A percentile compares a stretch with the other conserved stretches of the same genome.
phyloP scores from a whole-genome alignment of 1,140 invertebrate species.

The Bombus cullumanus region DNA sequence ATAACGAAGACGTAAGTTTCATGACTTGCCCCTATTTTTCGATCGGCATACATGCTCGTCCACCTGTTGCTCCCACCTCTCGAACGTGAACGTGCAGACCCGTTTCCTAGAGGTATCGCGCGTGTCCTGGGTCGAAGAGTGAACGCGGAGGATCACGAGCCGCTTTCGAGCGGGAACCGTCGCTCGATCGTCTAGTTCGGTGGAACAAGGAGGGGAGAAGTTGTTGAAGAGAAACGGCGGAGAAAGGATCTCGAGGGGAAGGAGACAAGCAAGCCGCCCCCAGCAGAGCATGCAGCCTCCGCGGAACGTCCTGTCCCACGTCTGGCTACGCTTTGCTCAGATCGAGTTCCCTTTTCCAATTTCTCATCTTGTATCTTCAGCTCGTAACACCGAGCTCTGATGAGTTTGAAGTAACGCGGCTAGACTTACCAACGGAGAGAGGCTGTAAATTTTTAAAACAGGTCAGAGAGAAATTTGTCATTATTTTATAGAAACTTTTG shows the following conservation, averaged over 20 bases:
- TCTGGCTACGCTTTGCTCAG: conserved; percentile 70
- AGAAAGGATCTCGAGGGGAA: conserved; percentile 38
- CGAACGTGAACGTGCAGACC: background rate
- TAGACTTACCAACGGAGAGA: background rate
- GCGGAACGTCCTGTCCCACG: conserved; percentile 75
- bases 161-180: conserved; percentile 6
- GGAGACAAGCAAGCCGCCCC: conserved; percentile 78
- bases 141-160: conserved; percentile 20
- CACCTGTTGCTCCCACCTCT: conserved; percentile 73
- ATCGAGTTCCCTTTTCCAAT: conserved; percentile 65
- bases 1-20: conserved; percentile 11
- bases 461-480: too few relatives aligned
- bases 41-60: conserved; percentile 62
- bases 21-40: conserved; percentile 60
- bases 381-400: background rate
- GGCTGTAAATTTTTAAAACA: background rate
- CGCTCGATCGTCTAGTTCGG: background rate
- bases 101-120: conserved; percentile 59
- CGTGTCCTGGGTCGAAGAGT: conserved; percentile 24
- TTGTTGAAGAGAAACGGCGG: conserved; percentile 10
- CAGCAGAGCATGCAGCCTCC: conserved; percentile 81
- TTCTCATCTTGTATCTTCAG: too few relatives aligned
- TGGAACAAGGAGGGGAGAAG: background rate
- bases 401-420: rapidly evolving
- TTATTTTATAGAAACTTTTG: background rate